Base-by-base conservation (phyloP, 2,888 invertebrate genomes). In the Stenolophus ochropezus region DNA sequence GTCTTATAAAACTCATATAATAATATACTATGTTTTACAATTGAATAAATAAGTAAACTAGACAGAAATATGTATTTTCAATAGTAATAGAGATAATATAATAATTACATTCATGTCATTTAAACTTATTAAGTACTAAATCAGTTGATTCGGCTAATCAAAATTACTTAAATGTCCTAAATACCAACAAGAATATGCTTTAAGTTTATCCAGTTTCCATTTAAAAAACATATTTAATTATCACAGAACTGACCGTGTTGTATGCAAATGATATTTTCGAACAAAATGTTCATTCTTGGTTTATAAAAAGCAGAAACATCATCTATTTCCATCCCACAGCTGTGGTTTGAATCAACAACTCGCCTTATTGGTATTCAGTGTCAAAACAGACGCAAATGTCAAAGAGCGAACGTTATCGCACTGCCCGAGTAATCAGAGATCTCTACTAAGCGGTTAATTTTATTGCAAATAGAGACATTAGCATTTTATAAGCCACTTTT, bases 391-490 rank as follows among this genome's bases (percentile, higher is more conserved):
- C 23, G 61, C 27, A 51, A 78, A 78, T 78, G 78, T 78, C 78
- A 78, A 78, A 78, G 78, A 21, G 65, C 78, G 65, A 56, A 49
- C 27, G 51, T 53, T 75, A 53, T 75, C 53, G 8, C 25, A 6
- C 8, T 21, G 8, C 6, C 3, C 33, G 71, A 21, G n/a, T 80
- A 80, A 80, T 80, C 80, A 73, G 47, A 65, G 61, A 78, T 78
- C 75, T 75, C 53, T 53, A 23, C 21, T 18, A 51, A 56, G 61
- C 49, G 21, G 61, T 73, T 73, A 80, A 80, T 58, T 80, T 80
- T 42, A 80, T 73, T 80, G 73, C 80, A 73, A 80, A 80, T 80
- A 80, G 56, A 80, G 80, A 71, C 80, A 80, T 80, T 80, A 80
- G 56, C 80, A 73, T 80, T 80, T 80, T 80, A 80, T 80, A 80